phyloP scores from a whole-genome alignment of 2,797 vertebrate species.

The Vireo griseus region DNA sequence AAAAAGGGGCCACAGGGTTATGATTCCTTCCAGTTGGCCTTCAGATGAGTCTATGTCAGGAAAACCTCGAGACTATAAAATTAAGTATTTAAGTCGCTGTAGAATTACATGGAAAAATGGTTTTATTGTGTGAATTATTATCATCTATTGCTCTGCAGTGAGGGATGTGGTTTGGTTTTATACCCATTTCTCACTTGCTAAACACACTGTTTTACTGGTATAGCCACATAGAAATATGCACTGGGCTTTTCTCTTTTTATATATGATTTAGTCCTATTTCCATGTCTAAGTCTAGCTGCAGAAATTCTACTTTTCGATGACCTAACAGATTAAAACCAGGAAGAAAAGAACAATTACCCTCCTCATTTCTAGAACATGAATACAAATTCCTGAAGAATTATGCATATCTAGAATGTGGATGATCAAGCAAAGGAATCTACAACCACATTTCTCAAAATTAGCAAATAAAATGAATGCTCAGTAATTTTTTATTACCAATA shows the following conservation, averaged over 20 bases:
- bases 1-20: not conserved
- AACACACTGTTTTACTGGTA: not conserved
- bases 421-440: conserved; percentile 7
- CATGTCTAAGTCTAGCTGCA: not conserved
- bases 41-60: not conserved
- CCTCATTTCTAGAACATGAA: not conserved
- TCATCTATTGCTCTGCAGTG: not conserved
- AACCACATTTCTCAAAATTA: conserved; percentile 10
- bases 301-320: not conserved
- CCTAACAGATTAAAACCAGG: not conserved
- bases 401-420: not conserved
- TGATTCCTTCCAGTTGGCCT: not conserved
- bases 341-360: not conserved
- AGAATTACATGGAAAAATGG: not conserved
- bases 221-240: not conserved
- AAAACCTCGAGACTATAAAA: not conserved
- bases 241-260: not conserved
- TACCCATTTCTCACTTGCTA: not conserved
- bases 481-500: not conserved
- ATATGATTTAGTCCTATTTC: not conserved
- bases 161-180: not conserved
- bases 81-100: not conserved
- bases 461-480: conserved; percentile 14
- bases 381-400: not conserved
- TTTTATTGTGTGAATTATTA: not conserved